Conservation (phyloP, 2,797 vertebrate genomes). For the Acrocephalus scirpaceus region DNA sequence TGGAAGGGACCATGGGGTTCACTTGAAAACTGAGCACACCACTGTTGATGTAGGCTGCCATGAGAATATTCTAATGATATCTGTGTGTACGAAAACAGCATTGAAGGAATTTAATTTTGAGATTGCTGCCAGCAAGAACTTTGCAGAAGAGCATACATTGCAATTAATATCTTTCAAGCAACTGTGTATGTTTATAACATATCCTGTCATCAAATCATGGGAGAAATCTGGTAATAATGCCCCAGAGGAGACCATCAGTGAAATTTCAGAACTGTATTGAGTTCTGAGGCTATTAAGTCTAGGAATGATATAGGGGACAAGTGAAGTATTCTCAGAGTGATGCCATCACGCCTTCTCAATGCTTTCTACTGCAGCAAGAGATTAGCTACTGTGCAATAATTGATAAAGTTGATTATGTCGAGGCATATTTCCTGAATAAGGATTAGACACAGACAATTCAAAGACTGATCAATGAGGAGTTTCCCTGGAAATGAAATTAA, state of each 20-base stretch:
- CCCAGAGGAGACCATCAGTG: background rate
- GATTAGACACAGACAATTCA: background rate
- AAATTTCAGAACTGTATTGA: background rate
- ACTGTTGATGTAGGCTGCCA: background rate
- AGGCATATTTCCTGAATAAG: background rate
- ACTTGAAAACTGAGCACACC: background rate
- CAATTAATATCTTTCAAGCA: slow-evolving; percentile 7
- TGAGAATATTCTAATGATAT: background rate
- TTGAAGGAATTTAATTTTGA: slow-evolving; percentile 12
- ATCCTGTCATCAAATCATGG: background rate
- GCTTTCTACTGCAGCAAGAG: background rate
- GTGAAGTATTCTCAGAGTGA: background rate
- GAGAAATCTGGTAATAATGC: background rate
- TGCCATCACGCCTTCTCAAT: background rate
- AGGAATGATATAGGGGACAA: background rate
- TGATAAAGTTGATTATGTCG: background rate
- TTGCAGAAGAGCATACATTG: background rate
- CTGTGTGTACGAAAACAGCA: background rate
- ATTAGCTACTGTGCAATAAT: background rate
- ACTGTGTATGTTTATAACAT: background rate
- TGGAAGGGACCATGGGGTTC: background rate
- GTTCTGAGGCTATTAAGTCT: background rate
- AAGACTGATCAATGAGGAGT: background rate
- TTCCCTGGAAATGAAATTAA: background rate
- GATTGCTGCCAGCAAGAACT: background rate